Conservation (phyloP, 2,113 vertebrate species). For the Phaethornis superciliosus region DNA sequence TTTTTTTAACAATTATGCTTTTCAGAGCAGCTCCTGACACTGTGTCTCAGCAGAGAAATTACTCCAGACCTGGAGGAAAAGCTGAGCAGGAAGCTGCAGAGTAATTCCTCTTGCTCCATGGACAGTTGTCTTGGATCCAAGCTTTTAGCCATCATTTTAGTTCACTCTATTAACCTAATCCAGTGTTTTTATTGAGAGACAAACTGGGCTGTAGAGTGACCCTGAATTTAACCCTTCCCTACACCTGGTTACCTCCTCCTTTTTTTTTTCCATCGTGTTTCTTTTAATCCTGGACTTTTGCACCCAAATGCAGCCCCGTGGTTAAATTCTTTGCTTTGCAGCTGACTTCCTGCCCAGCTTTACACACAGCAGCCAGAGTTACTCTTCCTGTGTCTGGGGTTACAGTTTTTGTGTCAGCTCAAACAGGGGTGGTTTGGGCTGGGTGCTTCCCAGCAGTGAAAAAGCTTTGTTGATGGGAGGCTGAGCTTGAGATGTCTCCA, state of each 20-base stretch:
- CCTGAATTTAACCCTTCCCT: not conserved
- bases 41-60: not conserved
- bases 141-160: fast-evolving
- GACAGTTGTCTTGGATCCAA: fast-evolving
- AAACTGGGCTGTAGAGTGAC: not conserved
- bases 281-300: fast-evolving
- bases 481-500: not conserved
- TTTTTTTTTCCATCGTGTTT: fast-evolving
- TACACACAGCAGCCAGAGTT: fast-evolving
- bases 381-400: not conserved
- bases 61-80: not conserved
- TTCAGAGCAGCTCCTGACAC: no score
- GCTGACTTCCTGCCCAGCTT: not conserved
- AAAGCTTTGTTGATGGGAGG: not conserved
- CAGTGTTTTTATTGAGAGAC: not conserved
- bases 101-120: not conserved
- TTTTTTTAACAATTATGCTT: not conserved
- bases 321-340: fast-evolving
- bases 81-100: not conserved
- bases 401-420: not conserved
- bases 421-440: fast-evolving
- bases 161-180: fast-evolving
- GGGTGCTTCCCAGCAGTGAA: not conserved
- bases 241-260: fast-evolving
- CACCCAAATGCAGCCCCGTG: fast-evolving